Conservation (phyloP, 2,888 invertebrate genomes). For the Drosophila villosipedis region DNA sequence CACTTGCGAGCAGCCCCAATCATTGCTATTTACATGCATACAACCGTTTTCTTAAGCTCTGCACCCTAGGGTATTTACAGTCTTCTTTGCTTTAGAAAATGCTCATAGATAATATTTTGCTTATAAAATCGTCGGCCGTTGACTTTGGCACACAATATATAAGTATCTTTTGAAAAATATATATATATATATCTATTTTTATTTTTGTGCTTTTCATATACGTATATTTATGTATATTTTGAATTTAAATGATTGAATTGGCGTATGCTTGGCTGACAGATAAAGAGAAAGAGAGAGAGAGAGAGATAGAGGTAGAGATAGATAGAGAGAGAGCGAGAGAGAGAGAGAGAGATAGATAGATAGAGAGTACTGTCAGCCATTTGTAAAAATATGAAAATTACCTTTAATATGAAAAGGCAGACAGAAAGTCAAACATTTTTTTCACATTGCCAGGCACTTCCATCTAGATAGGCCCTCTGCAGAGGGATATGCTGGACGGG, state of each 20-base stretch:
- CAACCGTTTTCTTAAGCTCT: slow-evolving; percentile 9
- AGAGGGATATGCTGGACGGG: neutral
- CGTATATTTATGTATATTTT: slow-evolving; percentile 68
- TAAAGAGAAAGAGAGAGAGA: slow-evolving; percentile 3
- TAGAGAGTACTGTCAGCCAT: slow-evolving; percentile 51
- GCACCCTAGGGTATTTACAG: slow-evolving; percentile 32
- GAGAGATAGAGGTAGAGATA: neutral
- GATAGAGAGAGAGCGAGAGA: neutral
- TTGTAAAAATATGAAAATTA: slow-evolving; percentile 82
- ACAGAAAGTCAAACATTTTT: slow-evolving; percentile 55
- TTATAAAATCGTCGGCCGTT: slow-evolving; percentile 46
- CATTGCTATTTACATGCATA: neutral
- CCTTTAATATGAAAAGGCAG: slow-evolving; percentile 76
- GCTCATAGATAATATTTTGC: slow-evolving; percentile 26
- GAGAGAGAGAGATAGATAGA: slow-evolving; percentile 7
- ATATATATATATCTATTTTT: slow-evolving; percentile 17
- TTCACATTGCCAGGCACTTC: slow-evolving; percentile 55
- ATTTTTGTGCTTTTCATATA: slow-evolving; percentile 30
- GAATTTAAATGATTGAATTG: slow-evolving; percentile 80
- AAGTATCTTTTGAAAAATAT: slow-evolving; percentile 15
- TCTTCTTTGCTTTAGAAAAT: slow-evolving; percentile 20
- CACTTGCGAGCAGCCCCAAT: neutral
- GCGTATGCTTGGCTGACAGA: slow-evolving; percentile 39
- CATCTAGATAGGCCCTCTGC: slow-evolving; percentile 72
- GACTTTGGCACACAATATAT: slow-evolving; percentile 47